Evolutionary conservation across 2,797 vertebrate species (phyloP).

Genomic region (Lutra lutra): DNA sequence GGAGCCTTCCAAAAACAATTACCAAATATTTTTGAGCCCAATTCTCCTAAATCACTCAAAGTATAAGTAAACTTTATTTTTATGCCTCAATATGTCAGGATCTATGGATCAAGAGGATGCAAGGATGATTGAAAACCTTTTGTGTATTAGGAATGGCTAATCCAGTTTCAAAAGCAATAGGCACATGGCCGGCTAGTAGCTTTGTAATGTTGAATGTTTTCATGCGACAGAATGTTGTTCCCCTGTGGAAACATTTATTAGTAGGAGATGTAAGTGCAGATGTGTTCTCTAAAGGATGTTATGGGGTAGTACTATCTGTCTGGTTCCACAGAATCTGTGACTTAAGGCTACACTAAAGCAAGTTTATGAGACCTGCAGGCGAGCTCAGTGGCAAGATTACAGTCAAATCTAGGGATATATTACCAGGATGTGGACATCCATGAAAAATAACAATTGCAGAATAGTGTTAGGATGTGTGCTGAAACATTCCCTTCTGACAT

Average conservation of each 20-base stretch:
- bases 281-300: conserved; percentile 74
- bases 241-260: conserved; percentile 66
- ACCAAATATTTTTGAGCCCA: not conserved
- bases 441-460: conserved; percentile 80
- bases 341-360: conserved; percentile 79
- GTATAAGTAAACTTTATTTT: not conserved
- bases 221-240: not conserved
- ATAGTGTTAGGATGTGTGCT: conserved; percentile 59
- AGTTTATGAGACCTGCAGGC: conserved; percentile 78
- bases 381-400: conserved; percentile 75
- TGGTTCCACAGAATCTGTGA: conserved; percentile 72
- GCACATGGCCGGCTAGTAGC: not conserved
- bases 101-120: not conserved
- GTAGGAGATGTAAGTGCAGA: conserved; percentile 66
- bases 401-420: conserved; percentile 76
- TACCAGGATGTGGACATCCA: conserved; percentile 71
- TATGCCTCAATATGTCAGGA: not conserved
- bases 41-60: not conserved
- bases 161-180: conserved; percentile 43
- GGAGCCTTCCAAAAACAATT: not conserved
- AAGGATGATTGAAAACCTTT: not conserved
- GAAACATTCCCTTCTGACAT: conserved; percentile 62
- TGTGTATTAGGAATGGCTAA: conserved; percentile 2
- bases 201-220: conserved; percentile 29
- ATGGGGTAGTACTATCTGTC: conserved; percentile 68